A percentile compares a stretch with the other conserved stretches of the same genome.
These are phyloP conservation scores for Amphiprion ocellaris DNA, from an alignment of 2,113 vertebrate genomes.

Conservation along the genomic window DNA sequence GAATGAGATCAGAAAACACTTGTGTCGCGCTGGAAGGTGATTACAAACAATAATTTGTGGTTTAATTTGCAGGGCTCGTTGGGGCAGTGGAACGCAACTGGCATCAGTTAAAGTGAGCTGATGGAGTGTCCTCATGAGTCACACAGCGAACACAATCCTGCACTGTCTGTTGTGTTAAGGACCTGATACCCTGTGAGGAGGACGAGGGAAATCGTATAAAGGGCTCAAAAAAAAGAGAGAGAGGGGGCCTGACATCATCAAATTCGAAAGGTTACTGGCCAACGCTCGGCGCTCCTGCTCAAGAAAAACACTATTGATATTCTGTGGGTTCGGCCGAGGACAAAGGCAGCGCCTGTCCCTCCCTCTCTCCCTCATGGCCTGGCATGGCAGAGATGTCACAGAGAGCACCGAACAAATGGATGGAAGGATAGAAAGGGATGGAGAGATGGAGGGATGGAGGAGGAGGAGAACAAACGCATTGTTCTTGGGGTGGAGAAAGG, in stretches of 20 bases:
- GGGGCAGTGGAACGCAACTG: slow-evolving; percentile 17
- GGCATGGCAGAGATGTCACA: slow-evolving; percentile 86
- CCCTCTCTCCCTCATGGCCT: slow-evolving; percentile 73
- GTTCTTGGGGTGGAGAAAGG: slow-evolving; percentile 66
- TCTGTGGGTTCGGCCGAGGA: slow-evolving; percentile 68
- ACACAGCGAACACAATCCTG: slow-evolving; percentile 29
- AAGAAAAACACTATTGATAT: slow-evolving; percentile 79
- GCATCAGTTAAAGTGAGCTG: slow-evolving; percentile 42
- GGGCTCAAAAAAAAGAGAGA: slow-evolving; percentile 23
- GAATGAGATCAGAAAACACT: neutral
- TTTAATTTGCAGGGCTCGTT: slow-evolving; percentile 32
- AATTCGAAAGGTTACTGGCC: slow-evolving; percentile 82
- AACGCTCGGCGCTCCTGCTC: slow-evolving; percentile 72
- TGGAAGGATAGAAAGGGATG: slow-evolving; percentile 61
- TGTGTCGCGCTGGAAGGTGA: too few species aligned
- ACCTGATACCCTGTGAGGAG: slow-evolving; percentile 15
- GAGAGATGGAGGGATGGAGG: slow-evolving; percentile 37
- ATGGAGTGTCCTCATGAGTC: slow-evolving; percentile 62
- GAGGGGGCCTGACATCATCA: slow-evolving; percentile 76
- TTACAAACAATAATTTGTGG: neutral
- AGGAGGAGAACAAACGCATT: slow-evolving; percentile 78
- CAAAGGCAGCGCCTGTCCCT: slow-evolving; percentile 72
- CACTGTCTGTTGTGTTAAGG: slow-evolving; percentile 26
- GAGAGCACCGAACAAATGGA: slow-evolving; percentile 81
- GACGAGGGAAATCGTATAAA: slow-evolving; percentile 58